Base-by-base conservation (phyloP, 2,888 invertebrate genomes). In the Drosophila yooni region DNA sequence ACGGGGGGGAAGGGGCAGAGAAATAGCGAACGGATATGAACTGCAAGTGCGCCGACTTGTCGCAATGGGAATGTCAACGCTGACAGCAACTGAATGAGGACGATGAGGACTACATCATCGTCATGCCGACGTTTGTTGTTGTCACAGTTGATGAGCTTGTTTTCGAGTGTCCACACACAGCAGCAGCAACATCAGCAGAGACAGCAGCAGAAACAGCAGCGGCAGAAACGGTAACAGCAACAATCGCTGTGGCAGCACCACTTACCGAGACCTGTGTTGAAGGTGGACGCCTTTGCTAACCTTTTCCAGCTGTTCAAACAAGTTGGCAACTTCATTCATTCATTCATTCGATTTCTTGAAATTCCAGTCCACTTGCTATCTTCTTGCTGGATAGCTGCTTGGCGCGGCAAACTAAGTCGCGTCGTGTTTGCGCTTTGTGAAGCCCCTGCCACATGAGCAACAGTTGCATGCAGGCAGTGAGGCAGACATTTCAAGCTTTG, bases 91-190 rank as follows among this genome's bases (percentile, higher is more conserved):
- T 57, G 57, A 46, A 57, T 21, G 43, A 31, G 57, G 66, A 50
- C 27, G 36, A 36, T 25, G 27, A 53, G 31, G 60, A 62, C 62
- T 65, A 64, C 69, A 74, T 70, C 72, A 83, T 81, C 83, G 81
- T 67, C 88, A 68, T 69, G 79, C 67, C 79, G 57, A 72, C 74
- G 61, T 70, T 66, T 82, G 78, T 74, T 75, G 84, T 75, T 75
- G 82, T 63, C 67, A 60, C 72, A 63, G 76, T 79, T 83, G 83
- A 83, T 87, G 87, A 85, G 87, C 84, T 87, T 81, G 87, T 87
- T 82, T 76, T 82, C 73, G 63, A 87, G 82, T 75, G 78, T 76
- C 70, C 74, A 70, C 73, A 76, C 76, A 70, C 48, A 51, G 33
- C 13, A 29, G 31, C 34, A 58, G 11, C 29, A 13, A 36, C 53